Evolutionary conservation across 2,888 invertebrate species (phyloP).

Genomic region (Caenorhabditis virilis): DNA sequence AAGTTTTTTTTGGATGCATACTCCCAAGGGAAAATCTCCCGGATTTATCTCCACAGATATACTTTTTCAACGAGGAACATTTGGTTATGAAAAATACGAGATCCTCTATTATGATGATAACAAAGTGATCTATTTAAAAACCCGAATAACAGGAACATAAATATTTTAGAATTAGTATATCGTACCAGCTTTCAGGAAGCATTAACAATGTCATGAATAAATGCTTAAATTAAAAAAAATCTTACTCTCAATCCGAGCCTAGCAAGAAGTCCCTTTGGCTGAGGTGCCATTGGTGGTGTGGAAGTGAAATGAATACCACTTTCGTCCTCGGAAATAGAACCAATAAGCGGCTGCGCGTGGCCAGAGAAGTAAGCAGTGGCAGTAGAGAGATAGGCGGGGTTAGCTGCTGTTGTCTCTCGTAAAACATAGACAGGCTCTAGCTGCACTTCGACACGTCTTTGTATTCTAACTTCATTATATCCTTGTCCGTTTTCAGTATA

Average conservation of each 20-base stretch:
- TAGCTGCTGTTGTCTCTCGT: constrained; percentile 15
- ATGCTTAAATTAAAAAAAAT: constrained; percentile 2
- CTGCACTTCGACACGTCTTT: constrained; percentile 46
- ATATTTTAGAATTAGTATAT: too few species aligned
- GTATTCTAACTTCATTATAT: constrained; percentile 41
- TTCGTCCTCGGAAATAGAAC: constrained; percentile 43
- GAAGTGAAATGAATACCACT: constrained; percentile 42
- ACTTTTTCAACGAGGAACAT: too few species aligned
- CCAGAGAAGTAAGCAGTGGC: constrained; percentile 33
- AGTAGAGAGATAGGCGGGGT: constrained; percentile 37
- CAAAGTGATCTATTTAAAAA: too few species aligned
- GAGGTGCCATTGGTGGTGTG: constrained; percentile 41
- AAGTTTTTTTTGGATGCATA: too few species aligned
- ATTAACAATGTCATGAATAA: too few species aligned
- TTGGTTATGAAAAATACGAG: too few species aligned
- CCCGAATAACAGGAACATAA: too few species aligned
- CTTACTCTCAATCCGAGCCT: constrained; percentile 47
- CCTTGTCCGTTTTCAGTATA: constrained; percentile 30
- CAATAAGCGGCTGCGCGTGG: constrained; percentile 18
- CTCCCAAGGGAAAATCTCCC: too few species aligned
- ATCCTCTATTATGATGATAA: too few species aligned
- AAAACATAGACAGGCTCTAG: constrained; percentile 46
- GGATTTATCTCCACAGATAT: too few species aligned
- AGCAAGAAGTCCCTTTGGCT: constrained; percentile 27
- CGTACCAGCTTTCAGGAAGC: too few species aligned